Evolutionary conservation across 2,888 invertebrate genomes (phyloP).

Genomic region (Capitulum mitella): DNA sequence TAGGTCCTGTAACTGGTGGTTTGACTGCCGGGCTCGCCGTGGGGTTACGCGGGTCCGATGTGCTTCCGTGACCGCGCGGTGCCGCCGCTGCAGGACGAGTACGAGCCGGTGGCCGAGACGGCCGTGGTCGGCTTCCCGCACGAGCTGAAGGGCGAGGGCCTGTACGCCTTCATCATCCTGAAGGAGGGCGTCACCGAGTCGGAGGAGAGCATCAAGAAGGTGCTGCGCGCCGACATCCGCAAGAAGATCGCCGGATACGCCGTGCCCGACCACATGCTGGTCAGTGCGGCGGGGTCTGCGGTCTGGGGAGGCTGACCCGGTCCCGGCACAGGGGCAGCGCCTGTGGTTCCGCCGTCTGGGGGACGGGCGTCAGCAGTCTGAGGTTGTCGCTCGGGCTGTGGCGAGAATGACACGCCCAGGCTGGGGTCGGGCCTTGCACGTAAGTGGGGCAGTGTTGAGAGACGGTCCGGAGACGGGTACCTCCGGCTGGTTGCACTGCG

Average conservation of each 20-base stretch:
- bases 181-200: constrained; percentile 29
- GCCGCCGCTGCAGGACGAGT: constrained; percentile 38
- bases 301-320: too few relatives aligned
- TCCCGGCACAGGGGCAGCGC: too few relatives aligned
- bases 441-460: too few relatives aligned
- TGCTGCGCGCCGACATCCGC: constrained; percentile 42
- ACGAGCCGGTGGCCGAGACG: constrained; percentile 46
- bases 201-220: constrained; percentile 39
- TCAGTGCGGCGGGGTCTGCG: constrained; percentile 36
- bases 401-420: too few relatives aligned
- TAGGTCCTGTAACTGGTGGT: too few relatives aligned
- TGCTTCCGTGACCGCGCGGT: neutral
- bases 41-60: too few relatives aligned
- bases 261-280: constrained; percentile 47
- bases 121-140: constrained; percentile 50
- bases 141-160: constrained; percentile 50
- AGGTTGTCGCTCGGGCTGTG: too few relatives aligned
- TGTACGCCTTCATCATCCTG: constrained; percentile 43
- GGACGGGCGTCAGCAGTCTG: too few relatives aligned
- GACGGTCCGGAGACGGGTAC: too few relatives aligned
- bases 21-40: neutral
- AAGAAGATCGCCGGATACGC: constrained; percentile 46
- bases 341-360: too few relatives aligned
- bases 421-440: too few relatives aligned
- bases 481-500: too few relatives aligned